These are phyloP conservation scores for Lampropteryx suffumata DNA, from an alignment of 2,888 invertebrate genomes.

Conservation along the genomic window DNA sequence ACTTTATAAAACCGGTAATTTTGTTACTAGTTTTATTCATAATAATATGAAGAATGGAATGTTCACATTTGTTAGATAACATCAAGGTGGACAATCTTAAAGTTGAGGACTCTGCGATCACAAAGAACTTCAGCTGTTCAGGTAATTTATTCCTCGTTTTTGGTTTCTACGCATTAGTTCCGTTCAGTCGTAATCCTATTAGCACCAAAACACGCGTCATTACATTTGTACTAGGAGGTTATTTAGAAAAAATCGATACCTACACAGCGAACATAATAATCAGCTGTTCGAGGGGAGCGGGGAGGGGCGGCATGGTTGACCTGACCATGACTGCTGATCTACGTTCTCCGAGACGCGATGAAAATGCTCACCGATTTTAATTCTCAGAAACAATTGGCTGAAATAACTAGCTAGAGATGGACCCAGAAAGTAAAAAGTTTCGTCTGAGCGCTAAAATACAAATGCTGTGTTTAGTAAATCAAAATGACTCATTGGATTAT, in stretches of 20 bases:
- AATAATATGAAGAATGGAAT: conserved; percentile 84
- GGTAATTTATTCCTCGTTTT: conserved; percentile 70
- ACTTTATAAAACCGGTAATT: conserved; percentile 54
- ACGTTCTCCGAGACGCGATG: conserved; percentile 59
- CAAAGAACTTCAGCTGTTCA: conserved; percentile 86
- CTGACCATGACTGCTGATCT: conserved; percentile 71
- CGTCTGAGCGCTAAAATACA: too few species aligned
- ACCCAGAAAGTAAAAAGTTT: too few species aligned
- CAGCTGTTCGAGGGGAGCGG: conserved; percentile 76
- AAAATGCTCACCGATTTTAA: too few species aligned
- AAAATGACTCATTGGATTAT: conserved; percentile 40
- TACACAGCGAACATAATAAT: conserved; percentile 70
- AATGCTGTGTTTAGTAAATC: too few species aligned
- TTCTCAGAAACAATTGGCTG: too few species aligned
- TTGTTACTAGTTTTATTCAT: conserved; percentile 46
- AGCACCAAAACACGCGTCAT: conserved; percentile 37
- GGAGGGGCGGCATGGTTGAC: conserved; percentile 64
- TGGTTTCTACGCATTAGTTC: conserved; percentile 35
- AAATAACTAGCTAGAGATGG: too few species aligned
- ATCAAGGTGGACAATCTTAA: conserved; percentile 82
- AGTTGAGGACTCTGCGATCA: conserved; percentile 75
- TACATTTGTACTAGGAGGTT: conserved; percentile 59
- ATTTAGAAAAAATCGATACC: conserved; percentile 77
- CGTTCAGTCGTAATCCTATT: conserved; percentile 20
- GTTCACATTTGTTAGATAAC: conserved; percentile 86